Conservation (phyloP, 2,888 invertebrate species). For the Limenitis camilla region DNA sequence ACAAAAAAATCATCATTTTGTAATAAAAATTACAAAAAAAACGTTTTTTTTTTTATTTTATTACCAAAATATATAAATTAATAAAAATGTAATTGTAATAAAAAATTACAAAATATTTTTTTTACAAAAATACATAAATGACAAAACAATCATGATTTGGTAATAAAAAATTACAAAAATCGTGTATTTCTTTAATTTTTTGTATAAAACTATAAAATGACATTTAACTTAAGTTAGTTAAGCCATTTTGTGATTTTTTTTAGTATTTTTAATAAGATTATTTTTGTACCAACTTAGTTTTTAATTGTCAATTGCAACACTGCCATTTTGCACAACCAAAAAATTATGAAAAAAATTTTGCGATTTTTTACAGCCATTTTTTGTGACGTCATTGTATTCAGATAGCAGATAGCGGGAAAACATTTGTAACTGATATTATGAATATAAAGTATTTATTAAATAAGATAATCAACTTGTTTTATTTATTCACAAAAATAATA, state of each 20-base stretch:
- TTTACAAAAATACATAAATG: too few relatives aligned
- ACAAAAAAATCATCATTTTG: neutral
- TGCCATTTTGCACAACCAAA: conserved; percentile 53
- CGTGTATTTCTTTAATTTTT: conserved; percentile 11
- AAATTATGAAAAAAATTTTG: conserved; percentile 8
- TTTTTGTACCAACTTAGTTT: conserved; percentile 61
- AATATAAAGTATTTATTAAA: conserved; percentile 70
- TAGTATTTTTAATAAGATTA: conserved; percentile 40
- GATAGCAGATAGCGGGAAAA: conserved; percentile 19
- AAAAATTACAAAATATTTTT: too few relatives aligned
- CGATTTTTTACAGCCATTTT: neutral
- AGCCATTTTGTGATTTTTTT: conserved; percentile 62
- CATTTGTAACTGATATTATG: conserved; percentile 38
- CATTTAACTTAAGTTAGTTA: conserved; percentile 35
- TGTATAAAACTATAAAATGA: conserved; percentile 25
- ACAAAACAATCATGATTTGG: too few relatives aligned
- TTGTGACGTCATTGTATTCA: neutral
- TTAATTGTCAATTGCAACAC: conserved; percentile 44
- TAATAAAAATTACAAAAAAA: conserved; percentile 13
- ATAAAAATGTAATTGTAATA: too few relatives aligned
- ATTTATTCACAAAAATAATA: conserved; percentile 6
- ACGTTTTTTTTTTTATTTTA: too few relatives aligned
- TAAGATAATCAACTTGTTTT: conserved; percentile 34
- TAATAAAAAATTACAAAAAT: too few relatives aligned
- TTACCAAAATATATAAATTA: too few relatives aligned